These are phyloP conservation scores for Nephrotoma guestfalica DNA, from an alignment of 2,888 invertebrate genomes.

Conservation along the genomic window DNA sequence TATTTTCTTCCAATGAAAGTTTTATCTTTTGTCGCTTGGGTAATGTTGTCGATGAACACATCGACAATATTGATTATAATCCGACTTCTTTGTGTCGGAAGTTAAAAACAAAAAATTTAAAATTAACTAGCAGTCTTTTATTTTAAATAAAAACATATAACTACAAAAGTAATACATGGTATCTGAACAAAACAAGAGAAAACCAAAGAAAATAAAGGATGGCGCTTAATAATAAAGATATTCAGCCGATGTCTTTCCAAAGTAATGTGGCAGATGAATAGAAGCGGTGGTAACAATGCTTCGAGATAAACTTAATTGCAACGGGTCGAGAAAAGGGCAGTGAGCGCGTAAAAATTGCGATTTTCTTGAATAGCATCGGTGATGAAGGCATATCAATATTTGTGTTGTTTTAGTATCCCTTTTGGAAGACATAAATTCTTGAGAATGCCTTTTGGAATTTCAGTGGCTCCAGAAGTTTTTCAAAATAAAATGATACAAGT, in stretches of 20 bases:
- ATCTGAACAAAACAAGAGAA: background rate
- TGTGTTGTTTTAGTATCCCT: slow-evolving; percentile 17
- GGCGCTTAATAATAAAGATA: background rate
- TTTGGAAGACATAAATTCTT: slow-evolving; percentile 12
- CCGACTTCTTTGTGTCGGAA: too few relatives aligned
- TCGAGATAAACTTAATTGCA: background rate
- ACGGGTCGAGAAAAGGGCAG: background rate
- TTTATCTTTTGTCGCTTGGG: too few relatives aligned
- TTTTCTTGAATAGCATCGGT: too few relatives aligned
- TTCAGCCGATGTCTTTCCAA: background rate
- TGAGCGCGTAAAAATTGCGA: background rate
- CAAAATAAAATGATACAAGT: slow-evolving; percentile 8
- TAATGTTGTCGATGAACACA: too few relatives aligned
- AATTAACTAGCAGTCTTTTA: background rate
- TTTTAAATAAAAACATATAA: background rate
- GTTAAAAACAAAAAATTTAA: too few relatives aligned
- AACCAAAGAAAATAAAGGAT: background rate
- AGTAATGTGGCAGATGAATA: background rate
- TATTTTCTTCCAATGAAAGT: too few relatives aligned
- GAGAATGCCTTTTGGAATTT: slow-evolving; percentile 10
- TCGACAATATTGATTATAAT: too few relatives aligned
- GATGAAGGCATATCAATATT: too few relatives aligned
- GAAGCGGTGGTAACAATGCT: background rate
- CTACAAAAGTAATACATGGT: background rate
- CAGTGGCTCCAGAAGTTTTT: slow-evolving; percentile 10